These are phyloP conservation scores for Pocillopora verrucosa DNA, from an alignment of 64 coral and sea anemone genomes.

Conservation along the genomic window DNA sequence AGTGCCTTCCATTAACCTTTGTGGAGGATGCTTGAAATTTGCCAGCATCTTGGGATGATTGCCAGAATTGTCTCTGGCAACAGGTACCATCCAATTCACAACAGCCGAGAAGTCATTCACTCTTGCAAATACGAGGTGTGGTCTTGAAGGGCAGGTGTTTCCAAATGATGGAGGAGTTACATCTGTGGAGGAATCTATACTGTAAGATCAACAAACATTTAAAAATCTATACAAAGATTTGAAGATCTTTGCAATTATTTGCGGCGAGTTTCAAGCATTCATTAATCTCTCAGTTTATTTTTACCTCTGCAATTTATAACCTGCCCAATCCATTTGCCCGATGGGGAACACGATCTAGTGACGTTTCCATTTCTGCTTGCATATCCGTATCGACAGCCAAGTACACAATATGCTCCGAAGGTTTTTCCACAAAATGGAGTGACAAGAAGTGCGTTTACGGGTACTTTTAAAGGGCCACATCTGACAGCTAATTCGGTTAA, in stretches of 20 bases:
- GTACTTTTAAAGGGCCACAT: neutral
- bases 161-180: slow-evolving; percentile 6
- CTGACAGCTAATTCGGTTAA: slow-evolving; percentile 6
- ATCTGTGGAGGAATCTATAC: neutral
- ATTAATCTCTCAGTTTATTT: neutral
- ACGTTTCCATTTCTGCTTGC: slow-evolving; percentile 25
- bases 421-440: neutral
- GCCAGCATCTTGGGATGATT: neutral
- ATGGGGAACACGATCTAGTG: slow-evolving; percentile 8
- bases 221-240: neutral
- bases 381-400: slow-evolving; percentile 47
- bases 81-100: slow-evolving; percentile 41
- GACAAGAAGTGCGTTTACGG: neutral
- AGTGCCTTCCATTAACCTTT: slow-evolving; percentile 17
- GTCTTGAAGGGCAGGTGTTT: neutral
- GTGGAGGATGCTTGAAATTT: slow-evolving; percentile 11
- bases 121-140: neutral
- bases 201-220: neutral
- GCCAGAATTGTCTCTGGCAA: slow-evolving; percentile 44
- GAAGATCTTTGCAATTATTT: neutral
- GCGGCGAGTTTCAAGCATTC: too few relatives aligned
- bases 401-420: slow-evolving; percentile 32
- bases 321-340: slow-evolving; percentile 20
- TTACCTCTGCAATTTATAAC: slow-evolving; percentile 16
- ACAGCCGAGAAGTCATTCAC: neutral